phyloP scores from a whole-genome alignment of 1,140 invertebrate genomes.

The Panulirus ornatus region DNA sequence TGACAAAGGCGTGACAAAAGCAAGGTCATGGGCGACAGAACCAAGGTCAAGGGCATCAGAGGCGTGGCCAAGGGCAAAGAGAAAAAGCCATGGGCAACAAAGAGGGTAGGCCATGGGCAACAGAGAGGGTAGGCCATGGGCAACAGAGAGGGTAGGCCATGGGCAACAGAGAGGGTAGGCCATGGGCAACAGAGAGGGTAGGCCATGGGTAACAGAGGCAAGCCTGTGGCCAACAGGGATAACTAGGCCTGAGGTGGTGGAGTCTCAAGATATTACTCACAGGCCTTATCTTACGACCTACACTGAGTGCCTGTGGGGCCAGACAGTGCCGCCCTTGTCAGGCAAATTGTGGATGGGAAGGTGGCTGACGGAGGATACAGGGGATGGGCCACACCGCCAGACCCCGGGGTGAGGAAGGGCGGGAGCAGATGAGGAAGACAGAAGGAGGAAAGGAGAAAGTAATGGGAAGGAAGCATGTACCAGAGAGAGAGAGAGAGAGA shows the following conservation, averaged over 20 bases:
- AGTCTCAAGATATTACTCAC: conserved; percentile 22
- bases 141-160: background rate
- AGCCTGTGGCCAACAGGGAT: no score
- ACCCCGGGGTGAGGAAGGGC: background rate
- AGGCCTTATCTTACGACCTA: conserved; percentile 24
- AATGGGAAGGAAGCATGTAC: background rate
- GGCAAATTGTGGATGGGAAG: conserved; percentile 40
- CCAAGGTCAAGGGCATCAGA: no score
- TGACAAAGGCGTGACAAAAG: no score
- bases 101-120: background rate
- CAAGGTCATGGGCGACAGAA: no score
- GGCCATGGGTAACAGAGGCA: no score
- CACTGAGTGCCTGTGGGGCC: conserved; percentile 23
- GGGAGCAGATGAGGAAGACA: background rate
- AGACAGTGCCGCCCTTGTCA: conserved; percentile 55
- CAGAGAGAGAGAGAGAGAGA: background rate
- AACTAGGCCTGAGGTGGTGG: background rate
- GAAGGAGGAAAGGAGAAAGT: background rate
- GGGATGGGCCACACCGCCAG: background rate
- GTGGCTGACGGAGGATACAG: background rate
- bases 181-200: background rate
- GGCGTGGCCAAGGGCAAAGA: no score
- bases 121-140: background rate
- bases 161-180: background rate
- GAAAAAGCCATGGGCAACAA: background rate